Conservation (phyloP, 2,888 invertebrate species). For the Craniophora ligustri region DNA sequence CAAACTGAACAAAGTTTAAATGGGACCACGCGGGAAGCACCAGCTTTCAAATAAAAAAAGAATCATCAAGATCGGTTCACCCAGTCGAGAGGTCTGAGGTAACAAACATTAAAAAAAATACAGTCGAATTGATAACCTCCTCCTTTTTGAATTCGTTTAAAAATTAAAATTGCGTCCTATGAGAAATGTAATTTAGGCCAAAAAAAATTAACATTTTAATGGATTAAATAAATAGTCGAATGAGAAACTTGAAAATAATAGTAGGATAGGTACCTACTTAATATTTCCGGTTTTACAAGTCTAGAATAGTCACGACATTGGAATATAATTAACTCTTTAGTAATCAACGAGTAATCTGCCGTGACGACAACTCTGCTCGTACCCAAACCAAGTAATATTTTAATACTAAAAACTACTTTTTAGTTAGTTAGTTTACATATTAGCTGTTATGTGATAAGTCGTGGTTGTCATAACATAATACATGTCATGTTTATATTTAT, state of each 20-base stretch:
- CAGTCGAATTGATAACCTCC: no score
- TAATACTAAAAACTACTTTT: constrained; percentile 3
- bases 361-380: constrained; percentile 3
- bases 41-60: no score
- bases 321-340: constrained; percentile 13
- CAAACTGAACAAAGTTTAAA: no score
- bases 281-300: constrained; percentile 3
- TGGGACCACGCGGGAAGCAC: no score
- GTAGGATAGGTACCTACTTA: background rate
- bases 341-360: constrained; percentile 15
- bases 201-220: no score
- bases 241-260: background rate
- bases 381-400: background rate
- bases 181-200: no score
- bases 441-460: constrained; percentile 36
- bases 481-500: constrained; percentile 37
- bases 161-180: no score
- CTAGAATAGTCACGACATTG: constrained; percentile 7
- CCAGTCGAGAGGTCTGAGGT: no score
- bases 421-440: constrained; percentile 19
- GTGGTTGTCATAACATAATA: constrained; percentile 12
- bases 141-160: no score
- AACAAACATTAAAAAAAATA: no score
- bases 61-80: no score
- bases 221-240: no score